Percentiles rank a stretch among this genome's conserved stretches.
Conservation (phyloP, 2,113 vertebrate species). For the Cinclus mexicanus region DNA sequence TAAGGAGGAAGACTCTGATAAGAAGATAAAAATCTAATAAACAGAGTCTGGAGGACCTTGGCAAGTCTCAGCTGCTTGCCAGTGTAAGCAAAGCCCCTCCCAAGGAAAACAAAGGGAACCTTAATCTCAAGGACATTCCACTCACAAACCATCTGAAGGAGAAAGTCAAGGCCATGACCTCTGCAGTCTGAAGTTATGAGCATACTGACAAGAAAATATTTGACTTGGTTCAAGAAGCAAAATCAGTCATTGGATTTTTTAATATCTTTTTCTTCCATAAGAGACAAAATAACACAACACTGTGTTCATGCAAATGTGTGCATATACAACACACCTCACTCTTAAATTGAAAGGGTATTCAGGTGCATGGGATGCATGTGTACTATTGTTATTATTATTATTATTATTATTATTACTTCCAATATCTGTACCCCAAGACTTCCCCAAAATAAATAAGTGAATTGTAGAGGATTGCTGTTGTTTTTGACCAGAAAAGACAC, state of each 20-base stretch:
- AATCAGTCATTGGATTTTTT: slow-evolving; percentile 76
- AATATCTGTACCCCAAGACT: neutral
- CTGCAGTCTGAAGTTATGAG: slow-evolving; percentile 79
- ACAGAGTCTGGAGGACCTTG: slow-evolving; percentile 83
- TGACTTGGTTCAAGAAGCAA: slow-evolving; percentile 82
- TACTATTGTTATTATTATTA: neutral
- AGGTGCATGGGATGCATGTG: neutral
- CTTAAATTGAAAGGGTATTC: neutral
- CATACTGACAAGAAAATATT: slow-evolving; percentile 83
- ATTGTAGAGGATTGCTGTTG: neutral
- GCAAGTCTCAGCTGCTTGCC: slow-evolving; percentile 76
- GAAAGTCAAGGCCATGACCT: slow-evolving; percentile 79
- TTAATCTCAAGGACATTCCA: slow-evolving; percentile 79
- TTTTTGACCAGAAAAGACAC: neutral
- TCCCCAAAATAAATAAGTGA: neutral
- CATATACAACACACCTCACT: neutral
- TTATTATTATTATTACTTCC: neutral
- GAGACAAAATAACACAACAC: slow-evolving; percentile 41
- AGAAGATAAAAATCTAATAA: slow-evolving; percentile 89
- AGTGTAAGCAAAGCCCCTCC: slow-evolving; percentile 82
- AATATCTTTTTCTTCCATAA: slow-evolving; percentile 65
- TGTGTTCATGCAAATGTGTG: neutral
- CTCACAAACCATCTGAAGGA: slow-evolving; percentile 80
- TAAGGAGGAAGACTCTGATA: slow-evolving; percentile 84
- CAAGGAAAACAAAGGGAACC: slow-evolving; percentile 82